Evolutionary conservation across 2,797 vertebrate species (phyloP).

Genomic region (Notoglanidium macrostoma): DNA sequence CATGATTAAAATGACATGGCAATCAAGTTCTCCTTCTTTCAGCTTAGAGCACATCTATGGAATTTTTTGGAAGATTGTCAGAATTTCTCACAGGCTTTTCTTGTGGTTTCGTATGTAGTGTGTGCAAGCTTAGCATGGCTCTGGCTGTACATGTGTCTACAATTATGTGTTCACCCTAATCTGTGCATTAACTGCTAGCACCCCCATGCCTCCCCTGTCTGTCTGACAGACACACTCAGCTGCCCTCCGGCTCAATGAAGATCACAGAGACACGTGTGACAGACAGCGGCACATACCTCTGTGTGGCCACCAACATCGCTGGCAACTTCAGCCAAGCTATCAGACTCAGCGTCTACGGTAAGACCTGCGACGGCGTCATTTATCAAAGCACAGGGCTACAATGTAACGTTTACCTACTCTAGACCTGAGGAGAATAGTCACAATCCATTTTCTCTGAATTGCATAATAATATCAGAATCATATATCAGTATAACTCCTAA

Average conservation of each 20-base stretch:
- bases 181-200: conserved; percentile 14
- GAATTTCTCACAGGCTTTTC: conserved; percentile 44
- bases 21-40: conserved; percentile 64
- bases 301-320: conserved; percentile 93
- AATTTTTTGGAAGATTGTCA: conserved; percentile 50
- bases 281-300: conserved; percentile 89
- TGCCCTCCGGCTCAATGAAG: conserved; percentile 91
- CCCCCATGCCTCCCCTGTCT: neutral
- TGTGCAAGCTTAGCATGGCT: conserved; percentile 31
- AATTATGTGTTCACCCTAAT: conserved; percentile 23
- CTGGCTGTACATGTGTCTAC: conserved; percentile 39
- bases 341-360: conserved; percentile 86
- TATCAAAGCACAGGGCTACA: neutral
- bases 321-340: conserved; percentile 87
- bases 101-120: conserved; percentile 55
- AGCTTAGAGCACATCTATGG: conserved; percentile 61
- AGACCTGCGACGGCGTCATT: conserved; percentile 51
- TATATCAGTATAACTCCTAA: neutral
- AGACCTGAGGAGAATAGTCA: neutral
- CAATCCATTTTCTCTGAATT: neutral
- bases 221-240: conserved; percentile 84
- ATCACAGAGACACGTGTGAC: conserved; percentile 84
- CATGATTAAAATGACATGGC: conserved; percentile 62
- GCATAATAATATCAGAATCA: neutral
- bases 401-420: neutral